These are phyloP conservation scores for Oreochromis spilurus DNA, from an alignment of 2,113 vertebrate species.

Conservation along the genomic window DNA sequence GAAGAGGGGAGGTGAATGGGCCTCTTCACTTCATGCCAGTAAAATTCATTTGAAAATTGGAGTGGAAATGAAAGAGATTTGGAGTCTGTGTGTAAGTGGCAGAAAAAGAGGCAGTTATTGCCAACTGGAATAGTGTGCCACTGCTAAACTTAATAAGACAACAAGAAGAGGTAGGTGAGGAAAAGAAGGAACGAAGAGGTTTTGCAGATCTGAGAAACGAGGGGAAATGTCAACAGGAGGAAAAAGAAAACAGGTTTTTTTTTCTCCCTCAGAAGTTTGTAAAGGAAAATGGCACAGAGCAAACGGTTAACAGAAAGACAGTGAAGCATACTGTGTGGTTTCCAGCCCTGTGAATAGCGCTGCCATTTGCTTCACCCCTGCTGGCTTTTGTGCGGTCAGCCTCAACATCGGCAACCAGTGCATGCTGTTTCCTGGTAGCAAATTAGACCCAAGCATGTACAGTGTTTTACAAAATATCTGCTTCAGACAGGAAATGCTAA, in stretches of 20 bases:
- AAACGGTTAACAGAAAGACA: constrained; percentile 7
- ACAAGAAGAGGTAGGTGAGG: neutral
- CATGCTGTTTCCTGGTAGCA: neutral
- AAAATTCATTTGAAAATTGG: constrained; percentile 25
- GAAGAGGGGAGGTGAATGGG: neutral
- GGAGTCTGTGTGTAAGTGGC: constrained; percentile 12
- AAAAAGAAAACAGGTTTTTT: neutral
- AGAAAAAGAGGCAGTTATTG: neutral
- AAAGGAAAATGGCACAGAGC: constrained; percentile 34
- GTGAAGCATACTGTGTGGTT: constrained; percentile 10
- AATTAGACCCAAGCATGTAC: neutral
- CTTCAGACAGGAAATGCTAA: neutral
- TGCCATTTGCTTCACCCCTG: constrained; percentile 18
- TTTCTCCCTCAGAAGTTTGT: neutral
- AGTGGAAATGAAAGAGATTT: constrained; percentile 8
- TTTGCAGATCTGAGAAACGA: neutral
- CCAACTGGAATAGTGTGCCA: constrained; percentile 39
- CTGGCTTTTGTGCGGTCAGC: constrained; percentile 5
- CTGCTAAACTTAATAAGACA: neutral
- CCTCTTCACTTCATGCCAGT: constrained; percentile 1
- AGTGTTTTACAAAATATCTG: neutral
- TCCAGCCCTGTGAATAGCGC: constrained; percentile 18
- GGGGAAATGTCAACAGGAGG: constrained; percentile 39
- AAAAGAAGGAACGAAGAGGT: neutral
- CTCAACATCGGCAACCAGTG: neutral